Conservation (phyloP, 2,113 vertebrate species). For the Butorides virescens region DNA sequence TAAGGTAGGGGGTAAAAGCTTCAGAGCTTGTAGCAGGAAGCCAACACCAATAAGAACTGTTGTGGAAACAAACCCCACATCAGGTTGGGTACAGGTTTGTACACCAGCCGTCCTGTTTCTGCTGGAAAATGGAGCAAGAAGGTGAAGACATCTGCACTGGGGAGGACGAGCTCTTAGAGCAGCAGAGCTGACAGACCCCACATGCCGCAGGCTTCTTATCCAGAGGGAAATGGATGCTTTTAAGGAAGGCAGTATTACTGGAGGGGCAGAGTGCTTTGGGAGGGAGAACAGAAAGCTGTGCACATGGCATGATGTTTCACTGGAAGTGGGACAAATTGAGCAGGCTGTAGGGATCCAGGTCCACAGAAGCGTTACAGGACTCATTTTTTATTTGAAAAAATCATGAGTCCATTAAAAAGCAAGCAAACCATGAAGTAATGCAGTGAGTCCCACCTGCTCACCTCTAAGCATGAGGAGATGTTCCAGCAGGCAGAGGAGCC, state of each 20-base stretch:
- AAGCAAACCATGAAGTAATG: not conserved
- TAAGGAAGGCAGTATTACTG: not conserved
- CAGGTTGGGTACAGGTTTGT: not conserved
- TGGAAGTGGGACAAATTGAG: not conserved
- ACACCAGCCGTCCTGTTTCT: not conserved
- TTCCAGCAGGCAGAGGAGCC: not conserved
- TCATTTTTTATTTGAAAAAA: not conserved
- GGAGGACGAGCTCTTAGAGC: not conserved
- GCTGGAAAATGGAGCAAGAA: not conserved
- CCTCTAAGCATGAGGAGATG: not conserved
- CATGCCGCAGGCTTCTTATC: not conserved
- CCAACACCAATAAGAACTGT: not conserved
- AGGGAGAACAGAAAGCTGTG: not conserved
- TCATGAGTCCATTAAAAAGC: not conserved
- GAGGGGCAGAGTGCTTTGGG: not conserved
- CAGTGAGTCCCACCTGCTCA: not conserved
- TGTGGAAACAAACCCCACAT: not conserved
- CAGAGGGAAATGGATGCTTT: not conserved
- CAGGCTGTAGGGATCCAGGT: not conserved
- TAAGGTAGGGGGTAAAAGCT: not conserved
- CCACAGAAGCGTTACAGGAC: not conserved
- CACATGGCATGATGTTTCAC: not conserved
- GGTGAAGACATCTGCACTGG: not conserved
- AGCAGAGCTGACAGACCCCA: not conserved
- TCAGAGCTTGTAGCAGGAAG: not conserved